phyloP scores from a whole-genome alignment of 2,797 vertebrate species.

The Oryzias sinensis region DNA sequence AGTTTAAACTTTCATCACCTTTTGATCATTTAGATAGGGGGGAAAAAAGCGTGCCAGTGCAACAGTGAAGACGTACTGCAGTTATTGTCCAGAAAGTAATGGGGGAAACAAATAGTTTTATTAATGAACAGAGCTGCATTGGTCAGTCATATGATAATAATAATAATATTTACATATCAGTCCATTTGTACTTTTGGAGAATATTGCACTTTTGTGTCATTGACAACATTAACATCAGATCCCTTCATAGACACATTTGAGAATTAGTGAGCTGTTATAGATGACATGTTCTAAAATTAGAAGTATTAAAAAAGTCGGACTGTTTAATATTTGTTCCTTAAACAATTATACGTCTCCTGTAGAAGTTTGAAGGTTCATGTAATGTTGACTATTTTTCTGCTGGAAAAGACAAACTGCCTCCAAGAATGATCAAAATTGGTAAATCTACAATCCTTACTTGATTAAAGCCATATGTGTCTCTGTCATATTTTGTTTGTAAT shows the following conservation, averaged over 20 bases:
- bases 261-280: background rate
- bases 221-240: constrained; percentile 11
- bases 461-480: too few relatives aligned
- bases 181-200: constrained; percentile 22
- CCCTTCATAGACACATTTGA: background rate
- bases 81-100: constrained; percentile 26
- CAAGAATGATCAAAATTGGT: too few relatives aligned
- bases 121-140: constrained; percentile 13
- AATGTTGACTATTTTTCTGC: too few relatives aligned
- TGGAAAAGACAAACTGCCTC: too few relatives aligned
- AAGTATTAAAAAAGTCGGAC: background rate
- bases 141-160: constrained; percentile 11
- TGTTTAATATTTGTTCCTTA: background rate
- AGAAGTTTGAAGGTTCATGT: too few relatives aligned
- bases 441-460: too few relatives aligned
- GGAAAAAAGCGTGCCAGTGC: constrained; percentile 19
- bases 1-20: constrained; percentile 31
- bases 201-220: constrained; percentile 10
- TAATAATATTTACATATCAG: constrained; percentile 48
- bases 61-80: constrained; percentile 22
- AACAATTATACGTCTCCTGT: too few relatives aligned
- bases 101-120: constrained; percentile 21
- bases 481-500: background rate
- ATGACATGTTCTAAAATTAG: constrained; percentile 8
- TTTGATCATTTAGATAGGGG: constrained; percentile 15